Conservation (phyloP, 1,140 invertebrate genomes). For the Oedothorax gibbosus region DNA sequence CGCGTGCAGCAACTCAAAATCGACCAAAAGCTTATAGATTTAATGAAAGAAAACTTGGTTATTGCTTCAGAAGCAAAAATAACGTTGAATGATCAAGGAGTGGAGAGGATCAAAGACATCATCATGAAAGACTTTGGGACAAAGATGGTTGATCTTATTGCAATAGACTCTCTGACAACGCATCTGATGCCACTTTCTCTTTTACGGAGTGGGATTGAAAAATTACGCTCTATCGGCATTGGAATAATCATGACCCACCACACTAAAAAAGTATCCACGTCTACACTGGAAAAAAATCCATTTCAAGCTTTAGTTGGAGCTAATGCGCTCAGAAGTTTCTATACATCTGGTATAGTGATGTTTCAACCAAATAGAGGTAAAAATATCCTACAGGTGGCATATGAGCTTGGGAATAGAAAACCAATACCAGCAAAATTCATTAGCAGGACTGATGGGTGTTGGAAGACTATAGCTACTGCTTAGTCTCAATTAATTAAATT, state of each 20-base stretch:
- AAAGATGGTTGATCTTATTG: background rate
- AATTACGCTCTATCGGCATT: constrained; percentile 4
- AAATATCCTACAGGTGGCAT: background rate
- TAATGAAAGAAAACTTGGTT: background rate
- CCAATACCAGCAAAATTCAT: background rate
- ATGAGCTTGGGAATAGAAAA: background rate
- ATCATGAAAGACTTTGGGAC: background rate
- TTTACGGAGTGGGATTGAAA: background rate
- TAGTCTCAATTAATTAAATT: background rate
- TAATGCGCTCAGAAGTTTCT: background rate
- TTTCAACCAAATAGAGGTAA: background rate
- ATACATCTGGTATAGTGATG: background rate
- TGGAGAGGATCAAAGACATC: background rate
- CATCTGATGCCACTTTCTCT: background rate
- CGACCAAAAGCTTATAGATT: background rate
- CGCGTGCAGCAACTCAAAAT: background rate
- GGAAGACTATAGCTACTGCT: background rate
- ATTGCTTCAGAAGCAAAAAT: background rate
- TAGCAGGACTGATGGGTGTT: constrained; percentile 4
- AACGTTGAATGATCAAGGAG: background rate
- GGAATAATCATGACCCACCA: constrained; percentile 1
- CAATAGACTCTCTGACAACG: background rate
- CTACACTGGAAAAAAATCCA: background rate
- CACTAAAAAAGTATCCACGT: constrained; percentile 4
- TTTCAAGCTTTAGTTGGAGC: constrained; percentile 20